Evolutionary conservation across 23 tunicate genomes (phyloP).

Genomic region (Trididemnum nubilum): DNA sequence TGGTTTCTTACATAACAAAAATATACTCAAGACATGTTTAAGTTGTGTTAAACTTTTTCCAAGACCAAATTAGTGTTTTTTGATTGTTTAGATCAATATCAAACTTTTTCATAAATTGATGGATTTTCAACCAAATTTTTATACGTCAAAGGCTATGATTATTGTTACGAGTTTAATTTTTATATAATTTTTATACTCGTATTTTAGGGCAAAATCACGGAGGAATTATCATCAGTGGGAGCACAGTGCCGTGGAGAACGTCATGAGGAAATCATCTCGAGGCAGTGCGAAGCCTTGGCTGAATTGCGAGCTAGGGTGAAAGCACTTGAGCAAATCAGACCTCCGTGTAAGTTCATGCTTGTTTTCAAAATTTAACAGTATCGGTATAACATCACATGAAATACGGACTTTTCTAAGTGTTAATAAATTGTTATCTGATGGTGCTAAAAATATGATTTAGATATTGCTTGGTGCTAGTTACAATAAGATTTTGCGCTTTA

Average conservation of each 20-base stretch:
- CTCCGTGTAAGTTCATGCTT: conserved; percentile 65
- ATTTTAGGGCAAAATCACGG: conserved; percentile 55
- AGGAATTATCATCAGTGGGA: conserved; percentile 66
- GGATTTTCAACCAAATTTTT: background rate
- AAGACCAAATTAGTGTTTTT: no score
- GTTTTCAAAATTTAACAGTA: no score
- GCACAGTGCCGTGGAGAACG: conserved; percentile 87
- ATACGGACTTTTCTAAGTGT: no score
- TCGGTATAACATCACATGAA: no score
- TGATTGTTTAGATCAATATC: no score
- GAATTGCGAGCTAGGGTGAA: conserved; percentile 80
- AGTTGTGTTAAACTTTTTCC: no score
- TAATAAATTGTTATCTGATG: background rate
- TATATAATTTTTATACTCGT: background rate
- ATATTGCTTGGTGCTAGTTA: no score
- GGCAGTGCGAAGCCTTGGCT: conserved; percentile 92
- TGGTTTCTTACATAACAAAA: no score
- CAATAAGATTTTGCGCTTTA: no score
- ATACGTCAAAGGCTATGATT: background rate
- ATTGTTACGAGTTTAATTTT: background rate
- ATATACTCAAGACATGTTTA: no score
- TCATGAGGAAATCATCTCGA: conserved; percentile 69
- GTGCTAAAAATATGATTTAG: no score
- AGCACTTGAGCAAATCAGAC: conserved; percentile 75
- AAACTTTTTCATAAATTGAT: no score